Conservation (phyloP, 2,113 vertebrate genomes). For the Toxostoma redivivum region DNA sequence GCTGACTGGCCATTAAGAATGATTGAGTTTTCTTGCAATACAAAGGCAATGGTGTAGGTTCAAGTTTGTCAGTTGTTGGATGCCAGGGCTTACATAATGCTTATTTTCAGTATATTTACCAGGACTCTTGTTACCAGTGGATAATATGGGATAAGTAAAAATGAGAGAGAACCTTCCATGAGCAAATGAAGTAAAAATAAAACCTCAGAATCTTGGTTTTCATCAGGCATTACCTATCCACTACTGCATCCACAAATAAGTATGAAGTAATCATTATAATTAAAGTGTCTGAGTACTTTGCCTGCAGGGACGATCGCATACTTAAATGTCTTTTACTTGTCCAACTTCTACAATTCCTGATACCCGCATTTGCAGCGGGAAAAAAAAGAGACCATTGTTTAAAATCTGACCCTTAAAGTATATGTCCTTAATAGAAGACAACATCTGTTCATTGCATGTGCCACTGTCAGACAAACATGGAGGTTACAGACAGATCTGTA, state of each 20-base stretch:
- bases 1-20: neutral
- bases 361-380: neutral
- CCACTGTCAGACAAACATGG: neutral
- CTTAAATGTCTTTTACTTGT: neutral
- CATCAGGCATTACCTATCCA: neutral
- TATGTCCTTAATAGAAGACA: neutral
- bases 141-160: neutral
- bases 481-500: neutral
- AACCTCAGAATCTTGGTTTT: neutral
- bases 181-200: neutral
- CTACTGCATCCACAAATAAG: neutral
- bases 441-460: neutral
- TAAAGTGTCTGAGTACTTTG: conserved; percentile 14
- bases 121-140: neutral
- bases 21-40: neutral
- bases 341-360: neutral
- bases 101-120: neutral
- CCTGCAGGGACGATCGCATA: neutral
- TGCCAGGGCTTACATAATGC: neutral
- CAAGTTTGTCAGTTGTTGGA: neutral
- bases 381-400: neutral
- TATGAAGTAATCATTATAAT: neutral
- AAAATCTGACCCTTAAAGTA: neutral
- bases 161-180: neutral
- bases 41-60: neutral